A percentile compares a stretch with the other conserved stretches of the same genome.
phyloP scores from a whole-genome alignment of 2,888 invertebrate genomes.

The Andrena marginata region DNA sequence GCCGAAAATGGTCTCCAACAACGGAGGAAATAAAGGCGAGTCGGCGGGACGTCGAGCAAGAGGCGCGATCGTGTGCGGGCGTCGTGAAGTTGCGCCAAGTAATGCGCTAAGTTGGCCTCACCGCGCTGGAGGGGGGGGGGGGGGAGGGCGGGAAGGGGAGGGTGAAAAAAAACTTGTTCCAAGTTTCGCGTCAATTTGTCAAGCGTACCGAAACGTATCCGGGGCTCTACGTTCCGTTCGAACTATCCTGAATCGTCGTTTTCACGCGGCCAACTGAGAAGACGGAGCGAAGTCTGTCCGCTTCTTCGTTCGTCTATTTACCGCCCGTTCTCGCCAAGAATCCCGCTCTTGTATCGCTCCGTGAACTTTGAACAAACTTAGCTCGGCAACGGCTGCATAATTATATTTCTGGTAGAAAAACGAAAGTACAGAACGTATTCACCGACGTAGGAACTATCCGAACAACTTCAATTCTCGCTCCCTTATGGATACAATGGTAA shows the following conservation, averaged over 20 bases:
- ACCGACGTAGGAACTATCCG: background rate
- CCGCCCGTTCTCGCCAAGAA: background rate
- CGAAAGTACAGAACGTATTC: background rate
- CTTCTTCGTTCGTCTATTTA: conserved; percentile 36
- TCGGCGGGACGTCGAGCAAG: conserved; percentile 25
- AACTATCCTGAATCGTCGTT: conserved; percentile 60
- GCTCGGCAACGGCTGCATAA: background rate
- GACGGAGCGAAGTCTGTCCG: conserved; percentile 30
- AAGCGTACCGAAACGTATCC: conserved; percentile 71
- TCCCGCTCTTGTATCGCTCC: background rate
- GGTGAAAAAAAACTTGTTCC: conserved; percentile 39
- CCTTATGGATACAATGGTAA: no score
- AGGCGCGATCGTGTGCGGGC: conserved; percentile 31
- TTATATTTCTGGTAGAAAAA: background rate
- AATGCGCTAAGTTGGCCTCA: conserved; percentile 58
- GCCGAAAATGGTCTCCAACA: conserved; percentile 37
- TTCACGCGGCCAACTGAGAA: conserved; percentile 40
- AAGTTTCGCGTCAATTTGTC: conserved; percentile 71
- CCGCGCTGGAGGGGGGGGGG: background rate
- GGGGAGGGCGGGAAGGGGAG: background rate
- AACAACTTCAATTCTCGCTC: no score
- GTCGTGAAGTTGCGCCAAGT: conserved; percentile 61
- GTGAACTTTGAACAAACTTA: conserved; percentile 11
- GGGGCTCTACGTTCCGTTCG: conserved; percentile 58
- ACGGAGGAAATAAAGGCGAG: conserved; percentile 48